These are phyloP conservation scores for Cydia amplana DNA, from an alignment of 1,140 invertebrate species.

Conservation along the genomic window DNA sequence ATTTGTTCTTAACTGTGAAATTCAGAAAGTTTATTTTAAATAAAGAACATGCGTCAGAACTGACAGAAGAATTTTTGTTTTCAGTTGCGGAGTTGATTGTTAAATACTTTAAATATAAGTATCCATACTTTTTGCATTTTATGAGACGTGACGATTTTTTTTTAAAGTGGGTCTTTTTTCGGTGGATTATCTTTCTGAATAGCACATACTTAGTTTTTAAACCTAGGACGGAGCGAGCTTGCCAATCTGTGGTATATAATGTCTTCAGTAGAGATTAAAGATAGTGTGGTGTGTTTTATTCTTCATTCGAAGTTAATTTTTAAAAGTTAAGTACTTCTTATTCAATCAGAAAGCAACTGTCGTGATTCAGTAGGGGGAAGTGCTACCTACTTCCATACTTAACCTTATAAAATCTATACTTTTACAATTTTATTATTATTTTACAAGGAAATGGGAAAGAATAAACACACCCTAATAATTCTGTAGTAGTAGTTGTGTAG, in stretches of 20 bases:
- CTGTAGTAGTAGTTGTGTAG: background rate
- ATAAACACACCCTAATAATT: background rate
- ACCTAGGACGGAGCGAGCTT: conserved; percentile 17
- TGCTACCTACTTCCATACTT: no score
- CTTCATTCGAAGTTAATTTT: background rate
- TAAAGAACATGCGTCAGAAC: background rate
- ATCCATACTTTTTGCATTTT: no score
- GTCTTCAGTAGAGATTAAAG: background rate
- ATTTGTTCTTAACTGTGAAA: background rate
- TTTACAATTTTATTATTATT: background rate
- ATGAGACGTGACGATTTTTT: no score
- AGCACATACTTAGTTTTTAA: background rate
- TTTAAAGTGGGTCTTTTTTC: background rate
- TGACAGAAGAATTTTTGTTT: background rate
- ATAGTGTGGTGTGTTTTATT: background rate
- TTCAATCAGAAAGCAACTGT: no score
- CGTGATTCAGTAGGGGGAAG: no score
- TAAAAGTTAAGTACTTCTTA: no score
- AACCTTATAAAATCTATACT: background rate
- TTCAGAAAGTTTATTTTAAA: conserved; percentile 7
- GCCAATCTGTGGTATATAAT: conserved; percentile 10
- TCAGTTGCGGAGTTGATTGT: no score
- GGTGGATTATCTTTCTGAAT: background rate
- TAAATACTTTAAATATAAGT: no score
- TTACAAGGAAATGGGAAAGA: background rate